These are phyloP conservation scores for Odocoileus virginianus DNA, from an alignment of 2,113 vertebrate species.

Conservation along the genomic window DNA sequence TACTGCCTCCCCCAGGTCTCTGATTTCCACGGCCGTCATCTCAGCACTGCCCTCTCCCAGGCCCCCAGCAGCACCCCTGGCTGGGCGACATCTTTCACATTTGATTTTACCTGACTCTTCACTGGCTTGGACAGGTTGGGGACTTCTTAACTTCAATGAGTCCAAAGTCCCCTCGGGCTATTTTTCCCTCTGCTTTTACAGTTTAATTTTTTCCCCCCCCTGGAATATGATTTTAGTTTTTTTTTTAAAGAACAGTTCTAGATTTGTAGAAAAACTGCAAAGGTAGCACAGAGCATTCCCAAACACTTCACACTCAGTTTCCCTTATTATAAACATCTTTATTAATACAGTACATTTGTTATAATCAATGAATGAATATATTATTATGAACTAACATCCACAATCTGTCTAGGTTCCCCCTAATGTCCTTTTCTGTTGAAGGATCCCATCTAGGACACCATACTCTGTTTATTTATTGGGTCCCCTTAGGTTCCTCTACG, in stretches of 20 bases:
- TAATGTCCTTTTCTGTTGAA: not conserved
- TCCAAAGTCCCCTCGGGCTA: not conserved
- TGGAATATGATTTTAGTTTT: not conserved
- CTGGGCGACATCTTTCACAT: not conserved
- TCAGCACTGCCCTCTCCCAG: not conserved
- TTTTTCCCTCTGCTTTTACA: not conserved
- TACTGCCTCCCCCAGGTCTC: not conserved
- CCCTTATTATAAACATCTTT: not conserved
- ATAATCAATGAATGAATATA: not conserved
- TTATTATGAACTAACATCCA: not conserved
- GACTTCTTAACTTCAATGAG: not conserved
- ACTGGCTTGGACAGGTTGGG: not conserved
- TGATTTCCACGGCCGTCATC: not conserved
- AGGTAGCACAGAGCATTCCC: not conserved
- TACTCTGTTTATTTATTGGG: not conserved
- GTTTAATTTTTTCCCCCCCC: not conserved
- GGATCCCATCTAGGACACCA: not conserved
- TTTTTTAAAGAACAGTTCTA: not conserved
- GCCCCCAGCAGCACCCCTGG: no score
- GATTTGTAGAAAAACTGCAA: not conserved
- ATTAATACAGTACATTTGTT: not conserved
- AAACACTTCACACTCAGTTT: not conserved
- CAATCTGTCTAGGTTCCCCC: not conserved
- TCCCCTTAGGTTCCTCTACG: not conserved
- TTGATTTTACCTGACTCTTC: not conserved